phyloP scores from a whole-genome alignment of 2,888 invertebrate genomes.

The Lymantria dispar region DNA sequence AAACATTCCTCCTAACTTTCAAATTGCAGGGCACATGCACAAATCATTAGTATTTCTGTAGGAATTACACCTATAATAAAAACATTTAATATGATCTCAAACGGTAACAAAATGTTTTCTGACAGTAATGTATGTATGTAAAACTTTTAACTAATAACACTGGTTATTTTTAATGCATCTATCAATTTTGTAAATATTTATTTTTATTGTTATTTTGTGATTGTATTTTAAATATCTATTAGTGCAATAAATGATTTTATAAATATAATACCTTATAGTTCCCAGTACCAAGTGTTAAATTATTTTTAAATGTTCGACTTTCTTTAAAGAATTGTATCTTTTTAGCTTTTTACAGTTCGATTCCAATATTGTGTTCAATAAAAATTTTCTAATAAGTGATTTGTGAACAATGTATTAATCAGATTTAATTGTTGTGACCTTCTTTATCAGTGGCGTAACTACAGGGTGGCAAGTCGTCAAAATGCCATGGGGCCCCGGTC shows the following conservation, averaged over 20 bases:
- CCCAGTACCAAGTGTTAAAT: too few relatives aligned
- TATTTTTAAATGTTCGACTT: too few relatives aligned
- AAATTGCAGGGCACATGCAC: slow-evolving; percentile 26
- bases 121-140: slow-evolving; percentile 29
- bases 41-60: slow-evolving; percentile 28
- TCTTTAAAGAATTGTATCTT: too few relatives aligned
- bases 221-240: slow-evolving; percentile 17
- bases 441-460: too few relatives aligned
- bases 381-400: too few relatives aligned
- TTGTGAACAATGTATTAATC: too few relatives aligned
- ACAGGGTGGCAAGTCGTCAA: too few relatives aligned
- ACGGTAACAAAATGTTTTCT: slow-evolving; percentile 32
- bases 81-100: slow-evolving; percentile 54
- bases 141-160: slow-evolving; percentile 9
- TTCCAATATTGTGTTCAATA: too few relatives aligned
- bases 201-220: slow-evolving; percentile 25
- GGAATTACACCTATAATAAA: slow-evolving; percentile 16
- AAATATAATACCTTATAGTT: too few relatives aligned
- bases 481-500: too few relatives aligned
- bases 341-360: too few relatives aligned
- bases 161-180: slow-evolving; percentile 21
- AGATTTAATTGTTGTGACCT: neutral
- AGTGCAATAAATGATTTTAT: slow-evolving; percentile 3
- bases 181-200: slow-evolving; percentile 41
- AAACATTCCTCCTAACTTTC: slow-evolving; percentile 27